Conservation (phyloP, 2,113 vertebrate species). For the Paradoxurus hermaphroditus region DNA sequence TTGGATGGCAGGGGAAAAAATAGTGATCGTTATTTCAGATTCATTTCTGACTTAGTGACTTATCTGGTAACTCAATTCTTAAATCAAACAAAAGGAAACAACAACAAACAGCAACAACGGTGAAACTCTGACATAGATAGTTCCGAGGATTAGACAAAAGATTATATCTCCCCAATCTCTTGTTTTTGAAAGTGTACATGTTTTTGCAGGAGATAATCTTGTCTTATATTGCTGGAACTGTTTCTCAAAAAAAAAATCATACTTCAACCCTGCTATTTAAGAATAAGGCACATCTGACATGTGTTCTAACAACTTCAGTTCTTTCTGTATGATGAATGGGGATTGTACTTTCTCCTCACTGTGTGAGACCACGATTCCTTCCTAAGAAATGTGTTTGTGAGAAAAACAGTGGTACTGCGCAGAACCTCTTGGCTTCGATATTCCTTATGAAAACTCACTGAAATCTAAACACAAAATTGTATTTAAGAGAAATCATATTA, state of each 20-base stretch:
- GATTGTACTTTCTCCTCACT: not conserved
- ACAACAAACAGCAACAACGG: not conserved
- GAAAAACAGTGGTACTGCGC: not conserved
- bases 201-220: not conserved
- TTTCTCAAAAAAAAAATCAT: not conserved
- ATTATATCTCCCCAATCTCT: not conserved
- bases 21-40: not conserved
- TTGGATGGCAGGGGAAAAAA: not conserved
- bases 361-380: not conserved
- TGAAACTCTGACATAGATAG: not conserved
- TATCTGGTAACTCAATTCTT: not conserved
- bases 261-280: not conserved
- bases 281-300: not conserved
- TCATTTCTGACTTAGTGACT: not conserved
- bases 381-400: not conserved
- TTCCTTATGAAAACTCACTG: not conserved
- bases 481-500: not conserved
- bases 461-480: not conserved
- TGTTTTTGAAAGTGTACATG: not conserved
- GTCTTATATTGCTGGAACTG: not conserved
- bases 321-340: not conserved
- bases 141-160: not conserved
- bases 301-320: not conserved
- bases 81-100: not conserved
- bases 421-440: not conserved